Base-by-base conservation (phyloP, 2,888 invertebrate species). In the Eudasyphora cyanicolor region DNA sequence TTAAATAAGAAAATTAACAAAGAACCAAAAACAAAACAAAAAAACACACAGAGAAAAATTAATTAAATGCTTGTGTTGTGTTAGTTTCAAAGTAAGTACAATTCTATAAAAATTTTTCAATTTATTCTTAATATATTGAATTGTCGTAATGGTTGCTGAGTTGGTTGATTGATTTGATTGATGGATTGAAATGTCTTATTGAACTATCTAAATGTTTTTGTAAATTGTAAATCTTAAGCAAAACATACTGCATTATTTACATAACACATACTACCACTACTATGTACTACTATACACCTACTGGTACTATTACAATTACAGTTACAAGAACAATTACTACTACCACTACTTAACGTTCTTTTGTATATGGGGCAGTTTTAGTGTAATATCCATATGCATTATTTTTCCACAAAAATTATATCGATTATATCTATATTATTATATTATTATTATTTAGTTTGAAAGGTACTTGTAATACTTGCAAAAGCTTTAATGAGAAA, bases 61-160 rank as follows among this genome's bases (percentile, higher is more conserved):
- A 80, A 82, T 82, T 60, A 77, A 71, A 76, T 71, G 84, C 73
- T 76, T 82, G 82, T 82, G 82, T 75, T 82, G 85, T 81, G 74
- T 86, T 86, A 85, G 81, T 82, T 84, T 87, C 89, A 87, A 89
- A 85, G 90, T 90, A 90, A 90, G 90, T 90, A 90, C 89, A 90
- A 89, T 89, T 91, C 88, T 86, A 87, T 86, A 87, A n/a, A n/a
- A 87, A 88, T 88, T 88, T 87, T 87, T 87, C 45, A 71, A 81
- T 88, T 88, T 89, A 86, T 85, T 89, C 86, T 83, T 86, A 86
- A 86, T 74, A n/a, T n/a, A 87, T 90, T 90, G 89, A 91, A 89
- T 89, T 90, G 90, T 90, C 91, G 91, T 90, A 90, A 89, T 90
- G 91, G 91, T 90, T 90, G 90, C 89, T 90, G 89, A 90, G 90